phyloP scores from a whole-genome alignment of 2,113 vertebrate species.

The Bufo gargarizans region DNA sequence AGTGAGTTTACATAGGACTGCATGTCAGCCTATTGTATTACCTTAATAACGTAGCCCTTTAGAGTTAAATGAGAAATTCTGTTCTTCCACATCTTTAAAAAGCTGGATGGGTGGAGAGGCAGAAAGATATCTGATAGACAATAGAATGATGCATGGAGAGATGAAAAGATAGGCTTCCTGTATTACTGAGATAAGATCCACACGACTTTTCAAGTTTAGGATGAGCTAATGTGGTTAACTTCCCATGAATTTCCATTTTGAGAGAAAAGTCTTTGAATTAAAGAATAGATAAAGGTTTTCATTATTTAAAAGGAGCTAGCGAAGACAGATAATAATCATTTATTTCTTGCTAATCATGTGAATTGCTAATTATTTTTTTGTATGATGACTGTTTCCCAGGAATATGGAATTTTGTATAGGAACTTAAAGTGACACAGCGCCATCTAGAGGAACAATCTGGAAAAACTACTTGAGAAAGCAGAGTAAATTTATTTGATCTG shows the following conservation, averaged over 20 bases:
- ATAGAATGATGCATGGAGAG: not conserved
- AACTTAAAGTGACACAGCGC: conserved; percentile 18
- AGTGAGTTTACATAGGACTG: not conserved
- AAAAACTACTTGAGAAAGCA: not conserved
- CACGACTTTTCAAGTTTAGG: not conserved
- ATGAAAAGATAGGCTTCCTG: not conserved
- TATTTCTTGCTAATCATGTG: conserved; percentile 33
- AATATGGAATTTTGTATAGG: not conserved
- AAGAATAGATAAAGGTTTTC: conserved; percentile 26
- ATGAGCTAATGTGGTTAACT: conserved; percentile 17
- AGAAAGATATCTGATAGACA: not conserved
- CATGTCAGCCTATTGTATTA: not conserved
- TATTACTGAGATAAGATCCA: conserved; percentile 17
- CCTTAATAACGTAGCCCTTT: not conserved
- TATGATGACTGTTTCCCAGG: not conserved
- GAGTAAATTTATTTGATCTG: not conserved
- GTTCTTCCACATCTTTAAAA: not conserved
- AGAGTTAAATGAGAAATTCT: not conserved
- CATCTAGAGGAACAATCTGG: conserved; percentile 22
- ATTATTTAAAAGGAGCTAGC: conserved; percentile 30
- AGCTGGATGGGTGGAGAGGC: not conserved
- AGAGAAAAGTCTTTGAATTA: conserved; percentile 20
- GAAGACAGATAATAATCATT: conserved; percentile 22
- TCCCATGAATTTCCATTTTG: conserved; percentile 12
- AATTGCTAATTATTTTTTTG: conserved; percentile 31